Conservation (phyloP, 2,888 invertebrate genomes). For the Leptura quadrifasciata region DNA sequence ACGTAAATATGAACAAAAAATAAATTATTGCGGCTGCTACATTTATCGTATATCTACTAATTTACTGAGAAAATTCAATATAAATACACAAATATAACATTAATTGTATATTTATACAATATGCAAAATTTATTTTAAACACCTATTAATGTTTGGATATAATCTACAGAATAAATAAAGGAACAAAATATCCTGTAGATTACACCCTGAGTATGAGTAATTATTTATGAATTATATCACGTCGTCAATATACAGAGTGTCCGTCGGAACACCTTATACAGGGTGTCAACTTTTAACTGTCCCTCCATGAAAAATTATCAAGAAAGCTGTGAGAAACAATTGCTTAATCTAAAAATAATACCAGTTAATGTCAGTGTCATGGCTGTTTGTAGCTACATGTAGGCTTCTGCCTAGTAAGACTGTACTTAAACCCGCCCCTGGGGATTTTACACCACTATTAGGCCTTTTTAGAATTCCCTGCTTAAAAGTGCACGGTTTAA, state of each 20-base stretch:
- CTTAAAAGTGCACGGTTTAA: no score
- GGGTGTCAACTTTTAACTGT: background rate
- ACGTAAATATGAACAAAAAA: conserved; percentile 23
- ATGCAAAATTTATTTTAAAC: conserved; percentile 40
- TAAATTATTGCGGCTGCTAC: conserved; percentile 27
- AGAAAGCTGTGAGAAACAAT: no score
- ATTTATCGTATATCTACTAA: conserved; percentile 11
- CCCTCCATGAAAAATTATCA: no score
- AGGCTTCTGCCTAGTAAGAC: no score
- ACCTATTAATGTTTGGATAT: conserved; percentile 22
- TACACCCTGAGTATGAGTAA: conserved; percentile 17
- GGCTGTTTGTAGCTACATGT: no score
- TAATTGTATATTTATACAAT: conserved; percentile 35
- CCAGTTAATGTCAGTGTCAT: no score
- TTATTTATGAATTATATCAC: conserved; percentile 33
- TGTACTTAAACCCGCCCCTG: no score
- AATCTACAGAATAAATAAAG: conserved; percentile 10
- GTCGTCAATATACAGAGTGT: conserved; percentile 27
- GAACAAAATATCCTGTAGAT: conserved; percentile 2
- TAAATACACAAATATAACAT: conserved; percentile 23
- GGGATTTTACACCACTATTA: no score
- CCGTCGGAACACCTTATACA: background rate
- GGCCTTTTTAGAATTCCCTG: no score
- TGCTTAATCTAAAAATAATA: no score
- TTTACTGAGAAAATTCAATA: conserved; percentile 18